Percentiles rank a stretch among this genome's conserved stretches.
phyloP scores from a whole-genome alignment of 2,888 invertebrate genomes.

The Agonopterix heracliana region DNA sequence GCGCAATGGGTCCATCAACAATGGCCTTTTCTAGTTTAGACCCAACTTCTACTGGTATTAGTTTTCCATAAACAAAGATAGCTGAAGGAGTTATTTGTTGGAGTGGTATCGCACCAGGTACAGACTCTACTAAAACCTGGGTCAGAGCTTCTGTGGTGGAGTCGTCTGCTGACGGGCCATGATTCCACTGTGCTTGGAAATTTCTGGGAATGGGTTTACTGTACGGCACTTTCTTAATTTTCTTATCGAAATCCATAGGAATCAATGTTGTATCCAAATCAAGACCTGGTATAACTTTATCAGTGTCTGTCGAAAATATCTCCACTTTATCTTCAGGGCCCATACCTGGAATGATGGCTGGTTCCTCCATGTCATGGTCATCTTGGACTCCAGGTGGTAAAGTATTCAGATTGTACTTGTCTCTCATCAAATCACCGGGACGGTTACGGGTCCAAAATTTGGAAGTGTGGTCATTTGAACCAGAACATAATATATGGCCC shows the following conservation, averaged over 20 bases:
- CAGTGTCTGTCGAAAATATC: constrained; percentile 76
- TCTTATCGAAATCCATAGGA: constrained; percentile 82
- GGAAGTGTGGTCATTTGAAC: constrained; percentile 99
- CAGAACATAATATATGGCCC: constrained; percentile 98
- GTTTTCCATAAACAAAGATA: constrained; percentile 89
- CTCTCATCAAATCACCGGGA: constrained; percentile 98
- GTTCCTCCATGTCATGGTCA: constrained; percentile 80
- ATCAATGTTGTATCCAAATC: constrained; percentile 83
- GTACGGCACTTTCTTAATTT: constrained; percentile 91
- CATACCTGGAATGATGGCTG: constrained; percentile 94
- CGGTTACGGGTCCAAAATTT: constrained; percentile 99
- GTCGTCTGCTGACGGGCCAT: constrained; percentile 78
- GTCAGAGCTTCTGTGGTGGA: constrained; percentile 78
- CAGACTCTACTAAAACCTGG: constrained; percentile 83
- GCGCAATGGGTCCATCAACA: constrained; percentile 83
- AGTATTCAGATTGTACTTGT: constrained; percentile 97
- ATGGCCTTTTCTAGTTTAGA: constrained; percentile 86
- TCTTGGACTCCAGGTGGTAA: constrained; percentile 85
- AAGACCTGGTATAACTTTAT: constrained; percentile 88
- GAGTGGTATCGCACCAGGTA: constrained; percentile 86
- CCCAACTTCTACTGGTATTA: constrained; percentile 85
- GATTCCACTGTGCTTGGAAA: constrained; percentile 98
- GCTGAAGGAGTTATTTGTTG: constrained; percentile 87
- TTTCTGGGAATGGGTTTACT: constrained; percentile 97
- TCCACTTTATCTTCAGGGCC: constrained; percentile 97